Percentiles rank a stretch among this genome's conserved stretches.
These are phyloP conservation scores for Pteronura brasiliensis DNA, from an alignment of 2,113 vertebrate genomes.

Conservation along the genomic window DNA sequence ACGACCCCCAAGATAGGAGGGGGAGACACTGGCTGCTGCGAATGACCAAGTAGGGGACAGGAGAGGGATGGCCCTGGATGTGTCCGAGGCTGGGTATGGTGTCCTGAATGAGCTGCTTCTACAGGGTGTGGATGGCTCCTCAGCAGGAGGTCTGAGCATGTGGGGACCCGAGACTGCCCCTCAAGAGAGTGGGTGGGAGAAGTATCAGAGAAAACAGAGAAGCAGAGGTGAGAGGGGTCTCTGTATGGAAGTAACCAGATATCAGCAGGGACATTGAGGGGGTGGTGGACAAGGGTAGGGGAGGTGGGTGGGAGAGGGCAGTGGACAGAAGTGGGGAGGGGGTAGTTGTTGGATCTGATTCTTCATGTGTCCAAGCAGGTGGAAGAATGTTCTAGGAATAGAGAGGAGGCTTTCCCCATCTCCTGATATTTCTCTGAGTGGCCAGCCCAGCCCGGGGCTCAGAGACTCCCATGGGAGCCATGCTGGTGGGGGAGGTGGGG, in stretches of 20 bases:
- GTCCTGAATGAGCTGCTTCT: background rate
- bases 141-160: too few relatives aligned
- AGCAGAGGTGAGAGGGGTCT: too few relatives aligned
- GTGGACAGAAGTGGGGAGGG: background rate
- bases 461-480: background rate
- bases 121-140: fast-evolving
- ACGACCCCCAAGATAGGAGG: fast-evolving
- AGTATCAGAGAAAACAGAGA: background rate
- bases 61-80: background rate
- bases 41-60: fast-evolving
- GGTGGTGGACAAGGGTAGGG: too few relatives aligned
- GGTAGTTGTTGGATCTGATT: background rate
- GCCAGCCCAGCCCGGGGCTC: background rate
- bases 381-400: background rate
- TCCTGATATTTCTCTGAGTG: too few relatives aligned
- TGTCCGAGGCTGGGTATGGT: background rate
- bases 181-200: background rate
- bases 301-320: background rate
- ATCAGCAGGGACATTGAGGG: too few relatives aligned
- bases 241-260: too few relatives aligned
- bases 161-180: background rate
- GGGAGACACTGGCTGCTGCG: background rate
- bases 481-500: too few relatives aligned
- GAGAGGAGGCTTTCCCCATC: background rate
- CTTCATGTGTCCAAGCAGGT: background rate